Conservation (phyloP, 2,888 invertebrate species). For the Nemoura dubitans region DNA sequence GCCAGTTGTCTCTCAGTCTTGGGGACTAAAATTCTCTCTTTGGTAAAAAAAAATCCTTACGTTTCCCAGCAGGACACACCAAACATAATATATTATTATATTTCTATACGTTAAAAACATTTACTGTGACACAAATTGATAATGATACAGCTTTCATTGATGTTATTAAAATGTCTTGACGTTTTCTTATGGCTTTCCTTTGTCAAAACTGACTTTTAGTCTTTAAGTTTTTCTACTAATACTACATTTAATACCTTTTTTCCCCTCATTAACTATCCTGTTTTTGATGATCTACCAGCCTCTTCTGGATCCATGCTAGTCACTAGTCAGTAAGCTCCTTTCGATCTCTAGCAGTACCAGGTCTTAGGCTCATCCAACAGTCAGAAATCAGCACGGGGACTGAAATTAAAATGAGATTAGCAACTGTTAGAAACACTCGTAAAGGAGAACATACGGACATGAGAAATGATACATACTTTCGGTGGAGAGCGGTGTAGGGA, state of each 20-base stretch:
- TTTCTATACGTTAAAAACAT: slow-evolving; percentile 3
- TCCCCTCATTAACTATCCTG: background rate
- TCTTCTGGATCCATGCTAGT: background rate
- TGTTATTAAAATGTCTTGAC: slow-evolving; percentile 31
- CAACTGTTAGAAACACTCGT: background rate
- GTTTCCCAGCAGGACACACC: background rate
- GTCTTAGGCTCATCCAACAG: slow-evolving; percentile 64
- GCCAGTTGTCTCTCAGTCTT: background rate
- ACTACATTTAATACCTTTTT: background rate
- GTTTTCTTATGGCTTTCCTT: background rate
- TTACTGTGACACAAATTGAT: slow-evolving; percentile 1
- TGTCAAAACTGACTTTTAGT: background rate
- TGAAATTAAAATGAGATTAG: background rate
- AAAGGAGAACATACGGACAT: no score
- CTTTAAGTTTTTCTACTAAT: background rate
- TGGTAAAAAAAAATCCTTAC: background rate
- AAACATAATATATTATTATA: background rate
- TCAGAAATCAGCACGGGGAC: slow-evolving; percentile 63
- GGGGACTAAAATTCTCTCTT: background rate
- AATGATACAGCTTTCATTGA: slow-evolving; percentile 19
- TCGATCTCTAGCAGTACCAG: slow-evolving; percentile 63
- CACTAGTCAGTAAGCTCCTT: background rate
- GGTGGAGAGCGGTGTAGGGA: slow-evolving; percentile 66
- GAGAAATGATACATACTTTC: slow-evolving; percentile 58
- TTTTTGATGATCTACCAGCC: background rate